These are phyloP conservation scores for Mustelus asterias DNA, from an alignment of 2,113 vertebrate species.

Conservation along the genomic window DNA sequence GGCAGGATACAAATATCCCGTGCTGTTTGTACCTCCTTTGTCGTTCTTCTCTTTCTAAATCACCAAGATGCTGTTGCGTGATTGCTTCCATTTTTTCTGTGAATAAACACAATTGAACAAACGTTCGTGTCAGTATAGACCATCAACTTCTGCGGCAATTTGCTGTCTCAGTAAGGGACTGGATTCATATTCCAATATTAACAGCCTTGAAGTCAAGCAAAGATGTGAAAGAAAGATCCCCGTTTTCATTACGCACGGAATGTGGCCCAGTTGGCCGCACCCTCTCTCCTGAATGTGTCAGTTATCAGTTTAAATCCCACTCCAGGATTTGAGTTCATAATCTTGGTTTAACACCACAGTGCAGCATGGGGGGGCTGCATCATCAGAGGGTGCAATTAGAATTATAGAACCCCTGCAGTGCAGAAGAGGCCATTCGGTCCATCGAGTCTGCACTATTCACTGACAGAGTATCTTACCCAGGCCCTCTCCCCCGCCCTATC, in stretches of 20 bases:
- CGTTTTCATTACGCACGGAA: not conserved
- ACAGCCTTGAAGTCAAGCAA: not conserved
- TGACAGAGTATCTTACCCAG: too few relatives aligned
- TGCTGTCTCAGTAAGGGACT: too few relatives aligned
- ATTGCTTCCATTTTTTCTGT: slow-evolving; percentile 77
- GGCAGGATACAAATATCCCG: not conserved
- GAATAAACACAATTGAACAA: slow-evolving; percentile 42
- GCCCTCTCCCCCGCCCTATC: too few relatives aligned
- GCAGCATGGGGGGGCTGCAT: too few relatives aligned
- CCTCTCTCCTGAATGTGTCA: not conserved
- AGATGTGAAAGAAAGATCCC: not conserved
- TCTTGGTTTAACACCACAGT: not conserved
- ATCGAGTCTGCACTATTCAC: too few relatives aligned
- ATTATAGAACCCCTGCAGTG: too few relatives aligned
- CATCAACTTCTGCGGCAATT: not conserved
- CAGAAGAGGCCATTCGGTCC: too few relatives aligned
- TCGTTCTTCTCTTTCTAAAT: slow-evolving; percentile 73
- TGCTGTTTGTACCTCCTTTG: slow-evolving; percentile 68
- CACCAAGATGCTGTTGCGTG: slow-evolving; percentile 66
- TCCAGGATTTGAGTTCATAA: not conserved
- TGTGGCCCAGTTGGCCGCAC: not conserved
- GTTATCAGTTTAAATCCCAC: not conserved
- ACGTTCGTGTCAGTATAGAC: too few relatives aligned
- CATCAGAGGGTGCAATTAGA: too few relatives aligned
- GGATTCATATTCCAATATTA: not conserved